phyloP scores from a whole-genome alignment of 1,140 invertebrate species.

The Triops cancriformis region DNA sequence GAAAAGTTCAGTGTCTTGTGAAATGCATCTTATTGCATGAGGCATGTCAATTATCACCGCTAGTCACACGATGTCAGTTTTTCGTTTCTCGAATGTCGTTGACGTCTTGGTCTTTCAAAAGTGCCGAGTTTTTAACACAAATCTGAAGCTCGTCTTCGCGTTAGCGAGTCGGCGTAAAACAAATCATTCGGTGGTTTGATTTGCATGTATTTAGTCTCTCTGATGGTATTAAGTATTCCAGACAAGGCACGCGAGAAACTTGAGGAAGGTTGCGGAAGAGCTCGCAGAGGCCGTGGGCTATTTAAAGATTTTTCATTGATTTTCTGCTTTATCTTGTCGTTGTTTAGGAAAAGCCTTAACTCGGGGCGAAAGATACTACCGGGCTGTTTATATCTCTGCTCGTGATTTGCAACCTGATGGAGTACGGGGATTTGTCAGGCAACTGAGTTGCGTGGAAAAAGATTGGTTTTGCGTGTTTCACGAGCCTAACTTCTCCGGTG shows the following conservation, averaged over 20 bases:
- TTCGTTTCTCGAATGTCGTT: too few species aligned
- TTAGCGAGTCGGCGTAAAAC: neutral
- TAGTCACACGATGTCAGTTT: too few species aligned
- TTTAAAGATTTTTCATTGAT: constrained; percentile 4
- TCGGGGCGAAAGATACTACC: neutral
- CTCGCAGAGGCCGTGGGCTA: neutral
- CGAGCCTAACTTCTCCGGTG: neutral
- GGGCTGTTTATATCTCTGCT: neutral
- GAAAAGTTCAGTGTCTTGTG: too few species aligned
- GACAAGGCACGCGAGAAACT: neutral
- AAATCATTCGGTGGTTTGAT: constrained; percentile 7
- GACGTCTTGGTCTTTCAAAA: too few species aligned
- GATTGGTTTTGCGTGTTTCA: neutral
- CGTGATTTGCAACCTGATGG: too few species aligned
- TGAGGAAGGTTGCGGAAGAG: neutral
- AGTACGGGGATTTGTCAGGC: too few species aligned
- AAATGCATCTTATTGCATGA: too few species aligned
- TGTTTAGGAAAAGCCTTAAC: neutral
- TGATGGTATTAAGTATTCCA: neutral
- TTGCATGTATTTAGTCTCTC: neutral
- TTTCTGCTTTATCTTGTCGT: neutral
- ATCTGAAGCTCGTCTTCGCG: neutral
- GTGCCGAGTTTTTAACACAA: neutral
- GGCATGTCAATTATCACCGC: too few species aligned
- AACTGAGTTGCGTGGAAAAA: too few species aligned